Evolutionary conservation across 2,888 invertebrate genomes (phyloP).

Genomic region (Bursaphelenchus okinawaensis): DNA sequence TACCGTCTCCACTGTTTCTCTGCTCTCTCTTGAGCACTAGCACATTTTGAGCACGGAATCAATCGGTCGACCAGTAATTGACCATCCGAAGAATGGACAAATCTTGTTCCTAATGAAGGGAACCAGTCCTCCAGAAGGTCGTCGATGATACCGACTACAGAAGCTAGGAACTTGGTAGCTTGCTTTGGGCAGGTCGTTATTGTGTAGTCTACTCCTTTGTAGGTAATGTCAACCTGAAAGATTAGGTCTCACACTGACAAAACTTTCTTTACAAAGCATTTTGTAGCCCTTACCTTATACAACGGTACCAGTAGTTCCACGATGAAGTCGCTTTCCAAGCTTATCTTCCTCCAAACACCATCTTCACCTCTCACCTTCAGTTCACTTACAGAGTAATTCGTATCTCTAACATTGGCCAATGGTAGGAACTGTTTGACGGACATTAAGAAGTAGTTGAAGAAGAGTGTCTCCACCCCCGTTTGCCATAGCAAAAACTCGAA

Average conservation of each 20-base stretch:
- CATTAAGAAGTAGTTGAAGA: constrained; percentile 59
- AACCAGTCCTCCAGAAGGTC: constrained; percentile 96
- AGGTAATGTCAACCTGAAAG: constrained; percentile 3
- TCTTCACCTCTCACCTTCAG: constrained; percentile 42
- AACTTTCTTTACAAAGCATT: not conserved
- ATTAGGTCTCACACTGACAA: not conserved
- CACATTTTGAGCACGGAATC: constrained; percentile 83
- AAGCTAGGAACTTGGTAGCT: constrained; percentile 66
- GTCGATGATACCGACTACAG: constrained; percentile 90
- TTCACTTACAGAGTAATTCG: constrained; percentile 43
- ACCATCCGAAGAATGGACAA: constrained; percentile 94
- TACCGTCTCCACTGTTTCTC: constrained; percentile 59
- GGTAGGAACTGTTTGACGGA: constrained; percentile 72
- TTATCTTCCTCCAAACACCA: constrained; percentile 38
- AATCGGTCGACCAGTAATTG: constrained; percentile 85
- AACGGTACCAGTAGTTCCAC: constrained; percentile 46
- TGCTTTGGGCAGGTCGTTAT: constrained; percentile 12
- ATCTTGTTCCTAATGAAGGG: constrained; percentile 71
- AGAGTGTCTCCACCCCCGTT: constrained; percentile 73
- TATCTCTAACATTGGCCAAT: constrained; percentile 46
- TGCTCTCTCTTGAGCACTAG: not conserved
- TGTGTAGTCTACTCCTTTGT: constrained; percentile 6
- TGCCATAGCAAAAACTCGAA: constrained; percentile 87
- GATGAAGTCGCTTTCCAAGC: constrained; percentile 29
- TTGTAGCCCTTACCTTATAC: not conserved